Evolutionary conservation across 2,888 invertebrate species (phyloP), one percentile per base, ranked within the genome.

Genomic region (Gryllus longicercus): DNA sequence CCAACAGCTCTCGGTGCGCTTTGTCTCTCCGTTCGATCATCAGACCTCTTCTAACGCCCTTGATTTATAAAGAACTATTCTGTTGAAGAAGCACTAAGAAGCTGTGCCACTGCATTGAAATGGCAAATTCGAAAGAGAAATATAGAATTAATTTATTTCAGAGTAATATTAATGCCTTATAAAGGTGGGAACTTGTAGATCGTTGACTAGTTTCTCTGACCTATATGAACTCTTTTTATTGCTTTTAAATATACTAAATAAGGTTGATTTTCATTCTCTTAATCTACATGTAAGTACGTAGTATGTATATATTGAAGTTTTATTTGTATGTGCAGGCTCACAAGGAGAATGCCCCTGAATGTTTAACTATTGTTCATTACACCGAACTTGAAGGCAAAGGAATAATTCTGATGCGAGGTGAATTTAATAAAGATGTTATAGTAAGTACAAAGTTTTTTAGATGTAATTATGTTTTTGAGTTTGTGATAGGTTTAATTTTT

Each of bases 341-440:
- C 85, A 93, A 94, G 85, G 96, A 96, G 87, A 95, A 96, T 87
- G 94, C 96, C 0, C 96, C 96, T 0, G 96, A 96, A 86, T 95
- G 95, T 85, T 88, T 96, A 50, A 94, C 93, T 2, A 89, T 96
- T 85, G 90, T 91, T 2, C 94, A 96, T 86, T 96, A 94, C 84
- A 91, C 92, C 0, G 96, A 96, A 85, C 88, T 95, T 3, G 87
- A 88, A 83, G 88, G 90, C 76, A 95, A 95, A 86, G 93, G 91
- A 8, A 88, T 96, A 75, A 90, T 96, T 16, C 88, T 96, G 74
- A 95, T 96, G 95, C 90, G 93, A 75, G 96, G 96, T 21, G 95
- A 96, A 86, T 96, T 92, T 86, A 95, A 96, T 85, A 91, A 90
- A 84, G 94, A 95, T 86, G 91, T 93, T 0, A 86, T 96, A 82